Evolutionary conservation across 2,113 vertebrate species (phyloP), one percentile per base, ranked within the genome.

Genomic region (Hymenochirus boettgeri): DNA sequence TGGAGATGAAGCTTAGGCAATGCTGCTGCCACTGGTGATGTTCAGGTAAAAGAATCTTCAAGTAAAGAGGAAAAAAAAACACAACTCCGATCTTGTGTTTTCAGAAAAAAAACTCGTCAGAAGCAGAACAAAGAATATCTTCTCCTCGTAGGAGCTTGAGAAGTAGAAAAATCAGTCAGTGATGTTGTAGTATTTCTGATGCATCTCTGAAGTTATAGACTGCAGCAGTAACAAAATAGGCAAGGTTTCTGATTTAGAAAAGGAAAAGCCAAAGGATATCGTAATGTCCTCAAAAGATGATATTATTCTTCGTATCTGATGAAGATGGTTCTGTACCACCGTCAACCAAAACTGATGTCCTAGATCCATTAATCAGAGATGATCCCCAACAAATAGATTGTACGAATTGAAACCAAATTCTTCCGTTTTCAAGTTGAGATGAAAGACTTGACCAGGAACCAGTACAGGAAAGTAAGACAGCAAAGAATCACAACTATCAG

Each of bases 41-140:
- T 67, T 48, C 35, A 48, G 60, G 72, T 70, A 71, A 60, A 72
- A 1, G 22, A 71, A 22, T 66, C 71, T 45, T 45, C 57, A 23
- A 17, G 24, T 50, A 23, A 42, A 47, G 56, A 75, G 8, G n/a
- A n/a, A 56, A 22, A 15, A 1, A 0, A 7, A 69, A 25, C 56
- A 62, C 60, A 66, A 51, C 35, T 64, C 66, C 53, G 65, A 62
- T 54, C 70, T 54, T 57, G 58, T 23, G 47, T 11, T 29, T 52
- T 37, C 42, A n/a, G 61, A 1, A 47, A 21, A 72, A 55, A 52
- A 42, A 67, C 13, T 55, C 69, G 62, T 70, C 47, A 37, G 72
- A 69, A 27, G 12, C 15, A 2, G 46, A 69, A 59, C 46, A 52
- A 33, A 27, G 6, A 17, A n/a, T 24, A 25, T 69, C 59, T 6